phyloP scores from a whole-genome alignment of 1,140 invertebrate species.

The Hylaeus volcanicus region DNA sequence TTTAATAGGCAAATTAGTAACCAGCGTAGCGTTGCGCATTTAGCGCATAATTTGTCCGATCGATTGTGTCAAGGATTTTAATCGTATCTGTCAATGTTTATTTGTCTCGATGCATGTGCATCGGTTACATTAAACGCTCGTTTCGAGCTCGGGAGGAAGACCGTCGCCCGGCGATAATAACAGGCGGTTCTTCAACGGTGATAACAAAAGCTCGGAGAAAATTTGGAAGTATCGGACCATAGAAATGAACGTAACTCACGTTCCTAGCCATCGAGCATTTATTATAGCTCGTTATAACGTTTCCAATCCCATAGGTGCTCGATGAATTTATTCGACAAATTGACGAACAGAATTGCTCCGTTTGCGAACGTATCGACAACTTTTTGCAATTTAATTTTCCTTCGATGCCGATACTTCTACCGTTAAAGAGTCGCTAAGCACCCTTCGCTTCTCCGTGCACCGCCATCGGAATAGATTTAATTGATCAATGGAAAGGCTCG shows the following conservation, averaged over 20 bases:
- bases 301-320: no score
- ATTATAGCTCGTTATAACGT: no score
- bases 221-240: no score
- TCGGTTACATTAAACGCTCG: background rate
- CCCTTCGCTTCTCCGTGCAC: background rate
- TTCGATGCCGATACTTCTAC: background rate
- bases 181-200: background rate
- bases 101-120: constrained; percentile 4
- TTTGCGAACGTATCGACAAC: constrained; percentile 3
- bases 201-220: background rate
- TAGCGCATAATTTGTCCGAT: constrained; percentile 2
- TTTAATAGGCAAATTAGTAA: constrained; percentile 33
- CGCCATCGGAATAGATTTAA: background rate
- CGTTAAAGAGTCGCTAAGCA: background rate
- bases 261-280: no score
- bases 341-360: no score
- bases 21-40: background rate
- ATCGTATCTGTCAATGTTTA: constrained; percentile 11
- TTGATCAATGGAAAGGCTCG: background rate
- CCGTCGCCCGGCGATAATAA: no score
- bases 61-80: constrained; percentile 16
- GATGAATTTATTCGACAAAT: no score
- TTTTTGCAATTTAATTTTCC: constrained; percentile 14
- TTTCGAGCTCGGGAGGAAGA: background rate
- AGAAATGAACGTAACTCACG: no score